Percentiles rank a stretch among this genome's conserved stretches.
Evolutionary conservation across 2,888 invertebrate genomes (phyloP).

Genomic region (Nowickia ferox): DNA sequence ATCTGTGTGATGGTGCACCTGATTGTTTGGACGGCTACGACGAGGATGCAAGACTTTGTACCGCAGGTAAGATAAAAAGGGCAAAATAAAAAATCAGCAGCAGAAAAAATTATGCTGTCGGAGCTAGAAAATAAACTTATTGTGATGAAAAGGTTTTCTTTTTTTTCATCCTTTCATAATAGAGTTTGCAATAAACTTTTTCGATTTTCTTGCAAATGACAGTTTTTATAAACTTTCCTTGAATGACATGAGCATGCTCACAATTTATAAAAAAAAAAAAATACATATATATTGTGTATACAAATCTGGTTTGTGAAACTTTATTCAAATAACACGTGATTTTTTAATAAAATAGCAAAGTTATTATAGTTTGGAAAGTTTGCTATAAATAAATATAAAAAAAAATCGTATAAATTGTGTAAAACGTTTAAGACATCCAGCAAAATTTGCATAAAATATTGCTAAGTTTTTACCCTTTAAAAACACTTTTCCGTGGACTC

Average conservation of each 20-base stretch:
- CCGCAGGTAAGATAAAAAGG: slow-evolving; percentile 88
- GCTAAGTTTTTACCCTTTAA: too few relatives aligned
- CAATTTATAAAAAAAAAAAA: not conserved
- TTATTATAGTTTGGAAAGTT: too few relatives aligned
- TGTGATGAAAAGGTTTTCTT: not conserved
- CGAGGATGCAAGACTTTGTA: slow-evolving; percentile 96
- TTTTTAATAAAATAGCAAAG: too few relatives aligned
- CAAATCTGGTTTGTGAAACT: too few relatives aligned
- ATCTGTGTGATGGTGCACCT: slow-evolving; percentile 96
- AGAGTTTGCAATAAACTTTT: not conserved
- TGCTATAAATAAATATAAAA: not conserved
- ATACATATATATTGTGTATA: too few relatives aligned
- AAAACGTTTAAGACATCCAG: too few relatives aligned
- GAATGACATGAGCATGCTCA: not conserved
- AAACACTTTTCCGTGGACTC: too few relatives aligned
- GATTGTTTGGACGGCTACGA: slow-evolving; percentile 98
- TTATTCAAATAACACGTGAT: too few relatives aligned
- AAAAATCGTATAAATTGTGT: too few relatives aligned
- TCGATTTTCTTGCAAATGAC: not conserved
- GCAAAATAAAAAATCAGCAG: not conserved
- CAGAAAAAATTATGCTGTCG: not conserved
- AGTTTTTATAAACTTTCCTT: too few relatives aligned
- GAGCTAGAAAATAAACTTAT: not conserved
- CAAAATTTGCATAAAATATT: too few relatives aligned
- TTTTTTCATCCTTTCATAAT: not conserved